phyloP scores from a whole-genome alignment of 2,797 vertebrate species.

The Lates japonicus region DNA sequence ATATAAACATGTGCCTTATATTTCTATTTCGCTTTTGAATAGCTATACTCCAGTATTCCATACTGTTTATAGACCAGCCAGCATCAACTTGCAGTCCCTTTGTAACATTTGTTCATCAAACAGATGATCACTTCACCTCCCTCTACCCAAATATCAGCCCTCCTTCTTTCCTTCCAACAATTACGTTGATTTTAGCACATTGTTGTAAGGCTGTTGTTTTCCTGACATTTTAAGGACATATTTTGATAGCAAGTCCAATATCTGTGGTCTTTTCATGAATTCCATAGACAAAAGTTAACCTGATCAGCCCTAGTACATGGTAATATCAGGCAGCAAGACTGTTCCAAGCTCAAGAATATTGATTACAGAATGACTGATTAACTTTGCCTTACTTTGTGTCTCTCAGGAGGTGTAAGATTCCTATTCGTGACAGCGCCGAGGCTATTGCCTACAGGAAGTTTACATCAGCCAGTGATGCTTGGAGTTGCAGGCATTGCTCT shows the following conservation, averaged over 20 bases:
- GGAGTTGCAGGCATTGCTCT: slow-evolving; percentile 99
- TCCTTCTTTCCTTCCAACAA: too few species aligned
- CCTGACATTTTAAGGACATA: background rate
- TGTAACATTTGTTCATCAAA: background rate
- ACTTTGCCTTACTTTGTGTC: slow-evolving; percentile 20
- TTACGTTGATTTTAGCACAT: background rate
- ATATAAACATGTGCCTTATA: slow-evolving; percentile 12
- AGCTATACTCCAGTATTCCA: background rate
- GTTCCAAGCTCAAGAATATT: background rate
- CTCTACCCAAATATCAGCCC: too few species aligned
- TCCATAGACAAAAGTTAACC: background rate
- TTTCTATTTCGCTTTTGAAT: background rate
- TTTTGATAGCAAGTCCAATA: background rate
- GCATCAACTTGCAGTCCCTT: background rate
- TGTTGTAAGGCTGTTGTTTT: background rate
- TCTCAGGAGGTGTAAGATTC: slow-evolving; percentile 97
- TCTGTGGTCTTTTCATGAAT: background rate
- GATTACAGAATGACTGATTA: background rate
- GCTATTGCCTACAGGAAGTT: slow-evolving; percentile 98
- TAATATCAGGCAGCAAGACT: background rate
- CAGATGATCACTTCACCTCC: too few species aligned
- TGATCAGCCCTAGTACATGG: background rate
- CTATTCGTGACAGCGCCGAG: slow-evolving; percentile 99
- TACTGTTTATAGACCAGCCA: background rate
- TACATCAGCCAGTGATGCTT: slow-evolving; percentile 97